A percentile compares a stretch with the other conserved stretches of the same genome.
phyloP scores from a whole-genome alignment of 2,113 vertebrate genomes.

The Microcebus jonahi region DNA sequence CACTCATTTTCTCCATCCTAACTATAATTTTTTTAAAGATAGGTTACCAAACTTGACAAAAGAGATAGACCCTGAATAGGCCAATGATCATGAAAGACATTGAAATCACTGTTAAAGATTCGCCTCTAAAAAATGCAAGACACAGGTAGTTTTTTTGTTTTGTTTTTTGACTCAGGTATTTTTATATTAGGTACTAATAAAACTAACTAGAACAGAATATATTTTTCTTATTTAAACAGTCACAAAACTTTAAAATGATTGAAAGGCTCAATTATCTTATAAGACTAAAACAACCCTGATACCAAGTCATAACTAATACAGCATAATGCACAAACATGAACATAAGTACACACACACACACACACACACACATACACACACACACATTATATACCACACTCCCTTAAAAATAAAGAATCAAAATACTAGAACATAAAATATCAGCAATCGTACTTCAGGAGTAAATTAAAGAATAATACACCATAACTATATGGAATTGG shows the following conservation, averaged over 20 bases:
- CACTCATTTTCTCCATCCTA: not conserved
- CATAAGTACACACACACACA: not conserved
- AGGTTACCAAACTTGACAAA: not conserved
- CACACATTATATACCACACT: not conserved
- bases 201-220: not conserved
- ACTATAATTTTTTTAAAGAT: not conserved
- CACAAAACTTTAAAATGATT: not conserved
- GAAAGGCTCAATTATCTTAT: not conserved
- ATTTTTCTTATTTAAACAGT: not conserved
- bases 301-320: not conserved
- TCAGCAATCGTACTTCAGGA: not conserved
- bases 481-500: not conserved
- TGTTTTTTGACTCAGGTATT: not conserved
- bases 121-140: not conserved
- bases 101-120: not conserved
- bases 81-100: not conserved
- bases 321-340: not conserved
- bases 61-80: not conserved
- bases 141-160: not conserved
- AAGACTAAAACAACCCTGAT: not conserved
- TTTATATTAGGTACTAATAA: constrained; percentile 23
- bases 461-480: not conserved
- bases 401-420: not conserved
- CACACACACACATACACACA: not conserved
- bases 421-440: not conserved